A percentile compares a stretch with the other conserved stretches of the same genome.
Conservation (phyloP, 2,888 invertebrate species). For the Dimorphilus gyrociliatus region DNA sequence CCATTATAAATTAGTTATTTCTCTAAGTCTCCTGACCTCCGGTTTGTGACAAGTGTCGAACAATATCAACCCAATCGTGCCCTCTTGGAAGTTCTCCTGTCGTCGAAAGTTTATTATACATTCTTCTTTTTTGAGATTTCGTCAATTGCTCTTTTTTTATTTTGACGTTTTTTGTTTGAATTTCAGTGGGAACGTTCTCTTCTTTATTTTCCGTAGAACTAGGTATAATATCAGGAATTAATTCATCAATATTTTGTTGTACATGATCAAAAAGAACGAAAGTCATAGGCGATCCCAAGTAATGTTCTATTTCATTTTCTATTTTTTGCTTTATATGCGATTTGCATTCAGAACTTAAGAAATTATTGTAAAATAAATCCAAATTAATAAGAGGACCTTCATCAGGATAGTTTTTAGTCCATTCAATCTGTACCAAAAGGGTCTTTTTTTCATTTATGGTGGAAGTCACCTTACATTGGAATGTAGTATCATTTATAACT, state of each 20-base stretch:
- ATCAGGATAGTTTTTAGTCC: conserved; percentile 71
- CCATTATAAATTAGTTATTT: no score
- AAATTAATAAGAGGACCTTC: conserved; percentile 63
- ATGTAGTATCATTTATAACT: conserved; percentile 56
- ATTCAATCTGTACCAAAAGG: conserved; percentile 72
- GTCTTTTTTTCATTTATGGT: conserved; percentile 7
- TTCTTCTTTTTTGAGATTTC: conserved; percentile 73
- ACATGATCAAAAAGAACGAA: conserved; percentile 79
- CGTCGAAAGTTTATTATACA: conserved; percentile 65
- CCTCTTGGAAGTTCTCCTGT: conserved; percentile 73
- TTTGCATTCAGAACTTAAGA: no score
- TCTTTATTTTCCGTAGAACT: conserved; percentile 1
- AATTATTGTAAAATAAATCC: conserved; percentile 81
- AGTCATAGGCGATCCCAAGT: conserved; percentile 80
- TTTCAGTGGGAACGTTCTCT: conserved; percentile 42
- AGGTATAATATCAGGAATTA: conserved; percentile 44
- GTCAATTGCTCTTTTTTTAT: conserved; percentile 56
- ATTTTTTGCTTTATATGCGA: no score
- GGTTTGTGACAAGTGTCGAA: conserved; percentile 79
- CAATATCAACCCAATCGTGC: conserved; percentile 85
- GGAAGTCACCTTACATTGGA: conserved; percentile 73
- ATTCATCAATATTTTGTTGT: conserved; percentile 54
- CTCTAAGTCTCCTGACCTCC: conserved; percentile 15
- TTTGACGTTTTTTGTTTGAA: conserved; percentile 15
- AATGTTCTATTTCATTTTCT: conserved; percentile 60